Evolutionary conservation across 2,888 invertebrate genomes (phyloP), one percentile per base, ranked within the genome.

Genomic region (Cartodere bifasciata): DNA sequence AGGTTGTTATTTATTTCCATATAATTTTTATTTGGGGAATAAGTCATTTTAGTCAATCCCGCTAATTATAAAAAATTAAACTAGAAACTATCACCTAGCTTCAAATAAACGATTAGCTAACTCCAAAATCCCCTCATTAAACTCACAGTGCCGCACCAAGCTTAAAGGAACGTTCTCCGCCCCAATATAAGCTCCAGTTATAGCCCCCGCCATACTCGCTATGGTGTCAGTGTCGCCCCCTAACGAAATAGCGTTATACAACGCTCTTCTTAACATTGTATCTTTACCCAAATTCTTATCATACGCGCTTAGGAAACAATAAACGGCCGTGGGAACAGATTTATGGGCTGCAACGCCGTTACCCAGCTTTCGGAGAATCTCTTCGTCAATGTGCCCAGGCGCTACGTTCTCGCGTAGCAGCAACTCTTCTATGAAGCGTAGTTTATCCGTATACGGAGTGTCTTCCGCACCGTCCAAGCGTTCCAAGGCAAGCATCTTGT

Each of bases 211-310:
- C 80, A 82, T 81, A 28, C 71, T 67, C 1, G 75, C 80, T 43
- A 83, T 79, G 1, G 82, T 83, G 46, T 83, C 82, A 0, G 81
- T 76, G 53, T 83, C 82, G 3, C 82, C 82, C 13, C 82, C 82
- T 7, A 83, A 55, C n/a, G 70, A 67, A 37, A 82, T 73, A 6
- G 81, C 75, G 53, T 72, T 76, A 44, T 77, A 72, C 20, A 83
- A 57, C 3, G 75, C 68, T 40, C 76, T 62, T 47, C 75, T 65
- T 46, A 77, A 68, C 13, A 64, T n/a, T n/a, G n/a, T n/a, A n/a
- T n/a, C n/a, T n/a, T n/a, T 63, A 16, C 54, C 59, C 3, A 58
- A 52, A 34, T 72, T 66, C 23, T 64, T 60, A 23, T 58, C 56
- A 34, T 62, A 62, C 4, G 71, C 67, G 42, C 62, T 60, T 16